These are phyloP conservation scores for Paramacrobiotus metropolitanus DNA, from an alignment of 1,140 invertebrate genomes.

Conservation along the genomic window DNA sequence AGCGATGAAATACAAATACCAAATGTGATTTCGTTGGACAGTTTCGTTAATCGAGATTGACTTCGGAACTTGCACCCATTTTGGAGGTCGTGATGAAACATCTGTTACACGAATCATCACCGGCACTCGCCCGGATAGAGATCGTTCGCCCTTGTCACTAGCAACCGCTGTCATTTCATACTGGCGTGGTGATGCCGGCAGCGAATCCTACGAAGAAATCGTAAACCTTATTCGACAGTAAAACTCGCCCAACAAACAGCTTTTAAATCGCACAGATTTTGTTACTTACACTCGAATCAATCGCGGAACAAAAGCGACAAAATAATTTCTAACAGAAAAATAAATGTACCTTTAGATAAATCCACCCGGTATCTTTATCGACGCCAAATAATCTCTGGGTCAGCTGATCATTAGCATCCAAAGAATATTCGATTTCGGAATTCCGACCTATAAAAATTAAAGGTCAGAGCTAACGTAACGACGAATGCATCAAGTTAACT, in stretches of 20 bases:
- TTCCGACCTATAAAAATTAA: no score
- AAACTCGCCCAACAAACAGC: slow-evolving; percentile 78
- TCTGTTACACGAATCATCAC: background rate
- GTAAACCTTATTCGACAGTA: background rate
- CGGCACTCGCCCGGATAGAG: background rate
- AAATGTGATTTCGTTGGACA: background rate
- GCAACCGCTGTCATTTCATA: slow-evolving; percentile 77
- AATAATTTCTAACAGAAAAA: no score
- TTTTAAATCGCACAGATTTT: no score
- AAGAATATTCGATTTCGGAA: slow-evolving; percentile 72
- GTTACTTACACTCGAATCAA: no score
- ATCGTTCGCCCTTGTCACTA: slow-evolving; percentile 46
- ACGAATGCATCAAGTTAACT: no score
- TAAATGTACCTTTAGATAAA: slow-evolving; percentile 70
- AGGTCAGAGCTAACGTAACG: no score
- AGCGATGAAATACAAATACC: no score
- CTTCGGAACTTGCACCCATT: slow-evolving; percentile 3
- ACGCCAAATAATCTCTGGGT: slow-evolving; percentile 42
- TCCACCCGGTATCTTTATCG: slow-evolving; percentile 84
- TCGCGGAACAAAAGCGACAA: no score
- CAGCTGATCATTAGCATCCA: slow-evolving; percentile 64
- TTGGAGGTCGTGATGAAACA: background rate
- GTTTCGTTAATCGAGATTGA: slow-evolving; percentile 2
- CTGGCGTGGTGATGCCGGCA: slow-evolving; percentile 36
- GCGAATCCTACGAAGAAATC: background rate